phyloP scores from a whole-genome alignment of 2,113 vertebrate genomes.

The Malaclemys terrapin region DNA sequence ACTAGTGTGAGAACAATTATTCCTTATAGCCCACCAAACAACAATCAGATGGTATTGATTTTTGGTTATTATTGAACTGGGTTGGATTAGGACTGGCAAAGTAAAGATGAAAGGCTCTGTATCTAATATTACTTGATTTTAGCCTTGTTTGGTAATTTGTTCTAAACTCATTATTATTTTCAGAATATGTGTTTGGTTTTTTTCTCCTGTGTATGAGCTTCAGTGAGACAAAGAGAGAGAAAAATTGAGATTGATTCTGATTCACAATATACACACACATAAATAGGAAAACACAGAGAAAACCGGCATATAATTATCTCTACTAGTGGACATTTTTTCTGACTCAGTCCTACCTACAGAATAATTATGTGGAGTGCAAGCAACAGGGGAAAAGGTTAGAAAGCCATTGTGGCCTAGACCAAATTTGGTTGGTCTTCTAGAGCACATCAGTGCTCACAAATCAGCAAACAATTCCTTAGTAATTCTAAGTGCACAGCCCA shows the following conservation, averaged over 20 bases:
- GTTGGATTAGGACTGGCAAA: conserved; percentile 19
- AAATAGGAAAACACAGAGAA: not conserved
- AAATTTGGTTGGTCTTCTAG: not conserved
- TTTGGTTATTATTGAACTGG: not conserved
- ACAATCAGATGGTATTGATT: not conserved
- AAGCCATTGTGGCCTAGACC: not conserved
- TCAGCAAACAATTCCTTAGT: not conserved
- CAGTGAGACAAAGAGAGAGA: not conserved
- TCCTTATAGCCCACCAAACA: not conserved
- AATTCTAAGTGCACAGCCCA: not conserved
- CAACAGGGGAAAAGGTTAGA: not conserved
- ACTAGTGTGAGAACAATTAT: not conserved
- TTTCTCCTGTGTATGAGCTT: not conserved
- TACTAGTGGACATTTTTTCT: fast-evolving
- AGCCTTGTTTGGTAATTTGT: not conserved
- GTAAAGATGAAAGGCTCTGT: not conserved
- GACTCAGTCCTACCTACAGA: not conserved
- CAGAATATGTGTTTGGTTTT: not conserved
- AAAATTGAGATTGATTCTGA: not conserved
- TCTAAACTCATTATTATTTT: not conserved
- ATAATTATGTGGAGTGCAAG: not conserved
- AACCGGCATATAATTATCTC: fast-evolving
- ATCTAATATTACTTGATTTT: not conserved
- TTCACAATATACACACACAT: not conserved
- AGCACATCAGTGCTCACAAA: not conserved